Percentiles rank a stretch among this genome's conserved stretches.
These are phyloP conservation scores for Drosophila kuntzei DNA, from an alignment of 2,888 invertebrate genomes.

Conservation along the genomic window DNA sequence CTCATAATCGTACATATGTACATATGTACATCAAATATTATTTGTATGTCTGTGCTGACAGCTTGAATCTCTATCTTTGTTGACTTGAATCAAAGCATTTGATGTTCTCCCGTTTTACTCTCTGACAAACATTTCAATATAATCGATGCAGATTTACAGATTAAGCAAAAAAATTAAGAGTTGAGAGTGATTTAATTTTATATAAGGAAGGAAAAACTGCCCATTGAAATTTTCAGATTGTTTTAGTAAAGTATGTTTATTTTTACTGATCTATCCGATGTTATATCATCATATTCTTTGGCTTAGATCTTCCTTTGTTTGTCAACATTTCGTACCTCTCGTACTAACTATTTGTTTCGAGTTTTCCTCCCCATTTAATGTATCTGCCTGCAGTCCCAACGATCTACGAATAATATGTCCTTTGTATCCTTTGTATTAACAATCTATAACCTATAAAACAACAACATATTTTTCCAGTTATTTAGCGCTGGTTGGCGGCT, in stretches of 20 bases:
- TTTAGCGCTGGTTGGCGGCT: conserved; percentile 93
- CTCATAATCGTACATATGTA: conserved; percentile 32
- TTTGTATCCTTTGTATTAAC: conserved; percentile 18
- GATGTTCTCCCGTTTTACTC: conserved; percentile 3
- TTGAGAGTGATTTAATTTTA: too few species aligned
- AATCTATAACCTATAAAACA: conserved; percentile 37
- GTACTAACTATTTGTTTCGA: conserved; percentile 4
- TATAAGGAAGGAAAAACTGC: background rate
- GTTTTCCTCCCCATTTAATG: background rate
- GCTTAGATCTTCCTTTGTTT: background rate
- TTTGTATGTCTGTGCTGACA: conserved; percentile 18
- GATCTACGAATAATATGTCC: conserved; percentile 9
- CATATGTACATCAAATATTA: conserved; percentile 2
- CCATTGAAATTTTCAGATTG: too few species aligned
- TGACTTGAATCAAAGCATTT: conserved; percentile 7
- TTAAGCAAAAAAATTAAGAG: background rate
- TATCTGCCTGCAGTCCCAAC: background rate
- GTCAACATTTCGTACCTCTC: background rate
- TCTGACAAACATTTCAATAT: conserved; percentile 1
- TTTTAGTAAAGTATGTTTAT: background rate
- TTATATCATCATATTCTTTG: background rate
- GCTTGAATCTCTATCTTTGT: conserved; percentile 10
- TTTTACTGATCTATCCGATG: background rate
- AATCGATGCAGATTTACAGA: conserved; percentile 5
- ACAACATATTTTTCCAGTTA: conserved; percentile 87